Evolutionary conservation across 2,797 vertebrate genomes (phyloP).

Genomic region (Girardinus metallicus): DNA sequence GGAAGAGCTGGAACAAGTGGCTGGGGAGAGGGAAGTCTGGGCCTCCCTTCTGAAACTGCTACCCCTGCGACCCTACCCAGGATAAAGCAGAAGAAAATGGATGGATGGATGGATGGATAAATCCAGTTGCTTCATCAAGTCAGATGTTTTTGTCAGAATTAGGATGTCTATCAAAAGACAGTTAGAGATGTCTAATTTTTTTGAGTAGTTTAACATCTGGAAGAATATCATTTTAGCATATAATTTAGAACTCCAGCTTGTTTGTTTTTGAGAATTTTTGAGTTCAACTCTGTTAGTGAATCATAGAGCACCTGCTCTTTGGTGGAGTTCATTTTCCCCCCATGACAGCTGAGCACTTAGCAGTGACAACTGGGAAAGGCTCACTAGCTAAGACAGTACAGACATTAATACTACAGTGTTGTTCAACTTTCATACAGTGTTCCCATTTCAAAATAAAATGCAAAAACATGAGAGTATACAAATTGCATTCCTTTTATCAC

Average conservation of each 20-base stretch:
- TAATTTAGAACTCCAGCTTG: background rate
- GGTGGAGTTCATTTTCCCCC: slow-evolving; percentile 22
- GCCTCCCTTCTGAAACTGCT: no score
- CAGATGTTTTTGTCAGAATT: background rate
- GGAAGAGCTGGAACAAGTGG: no score
- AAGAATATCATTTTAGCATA: background rate
- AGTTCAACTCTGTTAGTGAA: background rate
- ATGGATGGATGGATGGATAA: no score
- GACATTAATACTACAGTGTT: background rate
- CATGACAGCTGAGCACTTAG: slow-evolving; percentile 51
- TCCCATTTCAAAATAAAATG: background rate
- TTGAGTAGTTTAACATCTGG: background rate
- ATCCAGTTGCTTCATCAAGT: background rate
- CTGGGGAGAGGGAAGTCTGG: no score
- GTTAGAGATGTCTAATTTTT: background rate
- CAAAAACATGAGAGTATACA: background rate
- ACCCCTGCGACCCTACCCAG: no score
- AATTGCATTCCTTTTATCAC: background rate
- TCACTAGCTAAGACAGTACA: background rate
- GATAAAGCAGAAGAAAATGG: no score
- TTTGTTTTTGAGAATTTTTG: background rate
- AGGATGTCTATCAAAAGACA: background rate
- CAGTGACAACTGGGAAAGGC: slow-evolving; percentile 27
- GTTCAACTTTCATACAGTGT: background rate
- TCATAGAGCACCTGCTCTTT: slow-evolving; percentile 41